Evolutionary conservation across 2,888 invertebrate species (phyloP).

Genomic region (Ectropis crepuscularia): DNA sequence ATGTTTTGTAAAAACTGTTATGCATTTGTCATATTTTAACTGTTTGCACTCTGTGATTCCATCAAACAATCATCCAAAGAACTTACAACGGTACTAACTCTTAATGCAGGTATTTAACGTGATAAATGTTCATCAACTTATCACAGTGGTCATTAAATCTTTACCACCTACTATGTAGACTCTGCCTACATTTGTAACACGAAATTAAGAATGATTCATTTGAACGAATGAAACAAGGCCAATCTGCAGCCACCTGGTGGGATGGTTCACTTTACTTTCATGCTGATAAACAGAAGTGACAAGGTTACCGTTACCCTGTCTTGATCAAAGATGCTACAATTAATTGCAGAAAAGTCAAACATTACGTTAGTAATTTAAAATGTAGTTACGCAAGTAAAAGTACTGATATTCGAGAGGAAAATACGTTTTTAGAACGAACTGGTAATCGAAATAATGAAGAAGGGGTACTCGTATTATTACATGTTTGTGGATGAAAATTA

Average conservation of each 20-base stretch:
- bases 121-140: slow-evolving; percentile 27
- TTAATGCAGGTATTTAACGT: slow-evolving; percentile 7
- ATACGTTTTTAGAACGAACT: too few species aligned
- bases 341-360: slow-evolving; percentile 11
- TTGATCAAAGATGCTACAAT: slow-evolving; percentile 28
- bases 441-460: too few species aligned
- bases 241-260: slow-evolving; percentile 14
- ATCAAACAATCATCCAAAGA: too few species aligned
- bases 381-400: too few species aligned
- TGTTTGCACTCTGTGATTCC: too few species aligned
- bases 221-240: slow-evolving; percentile 19
- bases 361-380: not conserved
- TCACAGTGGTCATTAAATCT: slow-evolving; percentile 25
- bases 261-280: slow-evolving; percentile 26
- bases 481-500: too few species aligned
- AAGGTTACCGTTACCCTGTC: slow-evolving; percentile 11
- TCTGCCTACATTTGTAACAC: slow-evolving; percentile 17
- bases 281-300: slow-evolving; percentile 26
- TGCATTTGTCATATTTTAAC: too few species aligned
- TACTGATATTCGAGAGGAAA: too few species aligned
- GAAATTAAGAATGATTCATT: slow-evolving; percentile 29
- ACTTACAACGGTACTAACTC: not conserved
- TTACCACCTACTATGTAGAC: slow-evolving; percentile 9
- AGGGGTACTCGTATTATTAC: too few species aligned
- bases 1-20: too few species aligned